Percentiles rank a stretch among this genome's conserved stretches.
Conservation (phyloP, 2,797 vertebrate genomes). For the Natrix natrix region DNA sequence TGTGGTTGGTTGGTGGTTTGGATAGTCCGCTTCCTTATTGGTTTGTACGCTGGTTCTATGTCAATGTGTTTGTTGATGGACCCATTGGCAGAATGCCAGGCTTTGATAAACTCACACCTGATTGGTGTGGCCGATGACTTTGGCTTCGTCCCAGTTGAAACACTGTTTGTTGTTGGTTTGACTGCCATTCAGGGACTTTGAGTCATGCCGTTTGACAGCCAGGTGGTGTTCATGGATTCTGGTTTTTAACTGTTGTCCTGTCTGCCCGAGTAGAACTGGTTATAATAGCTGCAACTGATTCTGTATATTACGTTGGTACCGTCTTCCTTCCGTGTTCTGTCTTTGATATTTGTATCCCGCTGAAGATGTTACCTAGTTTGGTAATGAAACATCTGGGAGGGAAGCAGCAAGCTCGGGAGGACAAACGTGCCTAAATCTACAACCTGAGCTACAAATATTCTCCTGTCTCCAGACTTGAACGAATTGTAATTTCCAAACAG, state of each 20-base stretch:
- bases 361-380: background rate
- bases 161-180: background rate
- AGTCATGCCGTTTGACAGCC: background rate
- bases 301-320: background rate
- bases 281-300: background rate
- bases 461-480: background rate
- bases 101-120: background rate
- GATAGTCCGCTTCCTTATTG: background rate
- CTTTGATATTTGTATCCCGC: background rate
- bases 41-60: background rate
- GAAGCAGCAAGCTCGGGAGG: background rate
- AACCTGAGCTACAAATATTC: background rate
- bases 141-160: background rate
- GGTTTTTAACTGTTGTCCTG: background rate
- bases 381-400: background rate
- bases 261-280: background rate
- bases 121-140: background rate
- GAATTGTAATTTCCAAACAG: slow-evolving; percentile 1
- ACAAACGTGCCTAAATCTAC: background rate
- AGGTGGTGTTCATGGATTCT: background rate
- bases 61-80: background rate
- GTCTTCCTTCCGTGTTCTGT: background rate
- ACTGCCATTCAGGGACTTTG: background rate
- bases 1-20: background rate
- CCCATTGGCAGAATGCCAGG: background rate